Evolutionary conservation across 2,888 invertebrate species (phyloP).

Genomic region (Lochmaea crataegi): DNA sequence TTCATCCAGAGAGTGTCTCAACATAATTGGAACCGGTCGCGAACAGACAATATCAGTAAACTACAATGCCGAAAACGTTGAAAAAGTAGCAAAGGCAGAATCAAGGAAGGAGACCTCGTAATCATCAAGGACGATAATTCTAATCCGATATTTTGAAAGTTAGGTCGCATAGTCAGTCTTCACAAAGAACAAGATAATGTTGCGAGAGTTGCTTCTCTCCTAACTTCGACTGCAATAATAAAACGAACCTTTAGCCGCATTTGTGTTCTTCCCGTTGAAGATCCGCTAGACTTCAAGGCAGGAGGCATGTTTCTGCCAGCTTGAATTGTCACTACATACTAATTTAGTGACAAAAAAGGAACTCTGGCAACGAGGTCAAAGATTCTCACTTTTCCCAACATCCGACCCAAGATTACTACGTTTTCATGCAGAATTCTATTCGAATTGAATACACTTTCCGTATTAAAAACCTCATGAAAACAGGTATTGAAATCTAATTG

Average conservation of each 20-base stretch:
- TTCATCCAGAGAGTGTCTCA: slow-evolving; percentile 34
- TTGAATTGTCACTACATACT: no score
- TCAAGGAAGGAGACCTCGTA: neutral
- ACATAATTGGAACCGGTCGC: slow-evolving; percentile 44
- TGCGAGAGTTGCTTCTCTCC: neutral
- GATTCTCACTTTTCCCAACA: no score
- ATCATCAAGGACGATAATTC: neutral
- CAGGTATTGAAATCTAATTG: no score
- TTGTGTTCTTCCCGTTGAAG: neutral
- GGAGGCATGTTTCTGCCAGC: neutral
- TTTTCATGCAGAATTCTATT: no score
- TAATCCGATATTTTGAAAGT: neutral
- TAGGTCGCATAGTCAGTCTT: neutral
- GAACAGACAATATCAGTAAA: slow-evolving; percentile 45
- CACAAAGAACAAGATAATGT: neutral
- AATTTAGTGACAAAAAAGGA: no score
- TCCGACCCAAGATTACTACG: no score
- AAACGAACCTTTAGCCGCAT: neutral
- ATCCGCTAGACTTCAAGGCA: neutral
- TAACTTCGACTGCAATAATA: neutral
- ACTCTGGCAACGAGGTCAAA: no score
- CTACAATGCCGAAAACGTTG: slow-evolving; percentile 46
- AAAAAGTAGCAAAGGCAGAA: slow-evolving; percentile 1
- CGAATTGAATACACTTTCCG: no score
- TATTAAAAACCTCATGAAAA: no score